These are phyloP conservation scores for Perdita meconis DNA, from an alignment of 2,888 invertebrate species.

Conservation along the genomic window DNA sequence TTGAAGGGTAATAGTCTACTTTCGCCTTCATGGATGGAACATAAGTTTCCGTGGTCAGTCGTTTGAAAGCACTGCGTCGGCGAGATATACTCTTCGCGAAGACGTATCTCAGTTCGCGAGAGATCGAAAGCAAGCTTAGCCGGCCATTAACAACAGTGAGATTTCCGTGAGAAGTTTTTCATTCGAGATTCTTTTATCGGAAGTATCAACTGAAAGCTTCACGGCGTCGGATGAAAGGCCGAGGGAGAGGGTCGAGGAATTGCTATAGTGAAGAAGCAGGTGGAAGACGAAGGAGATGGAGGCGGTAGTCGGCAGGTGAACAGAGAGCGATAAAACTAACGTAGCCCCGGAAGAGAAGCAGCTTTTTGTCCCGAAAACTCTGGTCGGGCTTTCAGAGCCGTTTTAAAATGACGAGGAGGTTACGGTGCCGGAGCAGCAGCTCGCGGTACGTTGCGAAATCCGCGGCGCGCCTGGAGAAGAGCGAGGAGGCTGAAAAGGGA, in stretches of 20 bases:
- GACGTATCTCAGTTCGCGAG: constrained; percentile 1
- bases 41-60: too few relatives aligned
- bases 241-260: constrained; percentile 38
- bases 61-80: background rate
- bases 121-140: constrained; percentile 28
- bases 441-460: constrained; percentile 62
- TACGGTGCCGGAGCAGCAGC: constrained; percentile 73
- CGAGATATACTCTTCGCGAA: background rate
- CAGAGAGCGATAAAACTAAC: constrained; percentile 54
- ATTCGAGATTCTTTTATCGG: constrained; percentile 49
- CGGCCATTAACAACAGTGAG: constrained; percentile 15
- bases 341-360: constrained; percentile 66
- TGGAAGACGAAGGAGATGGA: constrained; percentile 2
- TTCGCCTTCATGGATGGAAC: too few relatives aligned
- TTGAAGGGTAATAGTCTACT: too few relatives aligned
- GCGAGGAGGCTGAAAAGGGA: constrained; percentile 43
- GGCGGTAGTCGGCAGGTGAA: constrained; percentile 54
- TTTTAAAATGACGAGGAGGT: constrained; percentile 75
- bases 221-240: constrained; percentile 28
- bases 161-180: constrained; percentile 32
- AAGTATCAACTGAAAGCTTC: constrained; percentile 37
- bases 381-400: constrained; percentile 70
- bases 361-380: constrained; percentile 72
- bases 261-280: constrained; percentile 15
- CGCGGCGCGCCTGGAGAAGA: constrained; percentile 63